Evolutionary conservation across 1,140 invertebrate genomes (phyloP).

Genomic region (Pantala flavescens): DNA sequence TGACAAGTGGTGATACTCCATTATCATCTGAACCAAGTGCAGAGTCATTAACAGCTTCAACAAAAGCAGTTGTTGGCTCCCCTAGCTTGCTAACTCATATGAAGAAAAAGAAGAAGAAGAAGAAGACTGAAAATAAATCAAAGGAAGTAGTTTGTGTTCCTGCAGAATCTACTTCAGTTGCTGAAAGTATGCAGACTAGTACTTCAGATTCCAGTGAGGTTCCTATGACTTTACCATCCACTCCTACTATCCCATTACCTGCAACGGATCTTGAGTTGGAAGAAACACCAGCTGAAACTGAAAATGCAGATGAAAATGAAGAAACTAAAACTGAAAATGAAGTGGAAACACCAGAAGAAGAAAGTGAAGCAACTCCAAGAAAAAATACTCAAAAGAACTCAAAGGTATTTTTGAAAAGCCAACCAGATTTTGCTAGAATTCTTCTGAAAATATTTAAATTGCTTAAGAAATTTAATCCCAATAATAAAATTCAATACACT

Average conservation of each 20-base stretch:
- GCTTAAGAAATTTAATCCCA: too few species aligned
- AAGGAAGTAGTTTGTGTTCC: background rate
- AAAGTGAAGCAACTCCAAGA: background rate
- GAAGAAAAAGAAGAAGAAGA: constrained; percentile 13
- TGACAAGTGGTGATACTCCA: background rate
- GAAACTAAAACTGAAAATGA: background rate
- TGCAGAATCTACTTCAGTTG: background rate
- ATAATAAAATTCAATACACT: too few species aligned
- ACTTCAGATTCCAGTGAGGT: constrained; percentile 10
- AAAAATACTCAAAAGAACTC: background rate
- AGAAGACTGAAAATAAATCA: background rate
- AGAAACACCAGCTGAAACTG: background rate
- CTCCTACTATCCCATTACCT: too few species aligned
- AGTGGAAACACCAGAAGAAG: background rate
- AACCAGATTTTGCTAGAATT: too few species aligned
- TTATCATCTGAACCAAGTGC: background rate
- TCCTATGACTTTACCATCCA: background rate
- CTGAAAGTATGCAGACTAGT: background rate
- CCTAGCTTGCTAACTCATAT: background rate
- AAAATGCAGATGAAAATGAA: background rate
- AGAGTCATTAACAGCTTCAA: background rate
- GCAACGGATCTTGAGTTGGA: background rate
- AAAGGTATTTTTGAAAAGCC: background rate
- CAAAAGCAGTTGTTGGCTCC: background rate
- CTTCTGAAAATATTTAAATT: too few species aligned